Conservation (phyloP, 2,888 invertebrate species). For the Melanostoma scalare region DNA sequence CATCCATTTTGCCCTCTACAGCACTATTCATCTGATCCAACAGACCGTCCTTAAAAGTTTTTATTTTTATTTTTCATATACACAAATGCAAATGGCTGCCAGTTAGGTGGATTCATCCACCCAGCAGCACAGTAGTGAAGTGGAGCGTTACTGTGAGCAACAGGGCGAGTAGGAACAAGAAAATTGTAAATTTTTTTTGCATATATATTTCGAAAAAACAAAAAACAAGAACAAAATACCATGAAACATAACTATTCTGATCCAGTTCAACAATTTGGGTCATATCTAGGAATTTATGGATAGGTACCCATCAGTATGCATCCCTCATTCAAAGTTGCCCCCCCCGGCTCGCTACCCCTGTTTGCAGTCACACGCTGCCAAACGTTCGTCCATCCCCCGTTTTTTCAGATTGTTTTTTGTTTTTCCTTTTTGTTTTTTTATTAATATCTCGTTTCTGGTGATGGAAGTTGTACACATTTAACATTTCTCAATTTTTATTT, state of each 20-base stretch:
- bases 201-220: slow-evolving; percentile 15
- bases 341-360: slow-evolving; percentile 4
- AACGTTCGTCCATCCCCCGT: background rate
- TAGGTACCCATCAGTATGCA: slow-evolving; percentile 69
- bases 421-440: slow-evolving; percentile 33
- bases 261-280: slow-evolving; percentile 73
- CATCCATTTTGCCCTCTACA: slow-evolving; percentile 1
- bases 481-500: slow-evolving; percentile 31
- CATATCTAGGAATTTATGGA: slow-evolving; percentile 73
- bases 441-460: slow-evolving; percentile 44
- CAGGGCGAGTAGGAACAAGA: slow-evolving; percentile 44
- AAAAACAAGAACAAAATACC: slow-evolving; percentile 21
- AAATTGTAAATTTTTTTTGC: slow-evolving; percentile 41
- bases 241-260: slow-evolving; percentile 62
- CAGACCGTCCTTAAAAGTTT: slow-evolving; percentile 61
- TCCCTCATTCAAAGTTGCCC: slow-evolving; percentile 52
- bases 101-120: slow-evolving; percentile 34
- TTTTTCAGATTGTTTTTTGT: slow-evolving; percentile 34
- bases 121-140: slow-evolving; percentile 35
- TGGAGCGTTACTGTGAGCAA: slow-evolving; percentile 46
- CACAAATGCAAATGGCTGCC: slow-evolving; percentile 65
- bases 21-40: slow-evolving; percentile 40
- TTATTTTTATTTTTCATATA: slow-evolving; percentile 17
- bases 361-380: slow-evolving; percentile 4
- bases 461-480: slow-evolving; percentile 64